Percentiles rank a stretch among this genome's conserved stretches.
These are phyloP conservation scores for Chroicocephalus ridibundus DNA, from an alignment of 2,113 vertebrate species.

Conservation along the genomic window DNA sequence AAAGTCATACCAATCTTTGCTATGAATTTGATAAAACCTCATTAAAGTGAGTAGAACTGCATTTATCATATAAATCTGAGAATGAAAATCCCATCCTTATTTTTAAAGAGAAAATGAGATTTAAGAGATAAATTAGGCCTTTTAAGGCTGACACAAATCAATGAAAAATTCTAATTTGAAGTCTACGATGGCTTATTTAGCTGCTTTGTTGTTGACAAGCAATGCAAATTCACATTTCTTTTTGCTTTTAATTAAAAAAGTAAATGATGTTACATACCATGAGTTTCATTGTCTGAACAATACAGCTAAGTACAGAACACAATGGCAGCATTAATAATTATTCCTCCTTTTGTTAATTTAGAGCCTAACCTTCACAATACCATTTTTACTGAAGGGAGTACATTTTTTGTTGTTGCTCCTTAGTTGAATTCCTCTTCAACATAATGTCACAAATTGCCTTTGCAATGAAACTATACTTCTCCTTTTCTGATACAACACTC, in stretches of 20 bases:
- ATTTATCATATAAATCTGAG: background rate
- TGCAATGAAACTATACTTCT: background rate
- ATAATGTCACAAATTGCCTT: background rate
- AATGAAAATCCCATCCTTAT: background rate
- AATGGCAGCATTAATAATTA: background rate
- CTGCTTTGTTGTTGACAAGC: background rate
- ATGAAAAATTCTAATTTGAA: background rate
- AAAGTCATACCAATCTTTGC: background rate
- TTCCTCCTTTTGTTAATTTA: constrained; percentile 3
- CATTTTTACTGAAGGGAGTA: background rate
- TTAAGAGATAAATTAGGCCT: background rate
- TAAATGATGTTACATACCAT: background rate
- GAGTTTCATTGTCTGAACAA: background rate
- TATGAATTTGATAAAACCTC: background rate
- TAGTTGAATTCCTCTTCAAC: background rate
- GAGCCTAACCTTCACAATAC: background rate
- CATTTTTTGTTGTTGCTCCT: background rate
- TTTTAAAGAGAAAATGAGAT: background rate
- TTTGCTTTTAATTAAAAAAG: background rate
- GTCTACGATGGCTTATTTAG: background rate
- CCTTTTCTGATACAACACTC: background rate
- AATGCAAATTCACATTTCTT: background rate
- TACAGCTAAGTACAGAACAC: background rate
- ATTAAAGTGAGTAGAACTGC: background rate
- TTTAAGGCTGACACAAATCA: background rate